phyloP scores from a whole-genome alignment of 2,888 invertebrate species.

The Eledone cirrhosa region DNA sequence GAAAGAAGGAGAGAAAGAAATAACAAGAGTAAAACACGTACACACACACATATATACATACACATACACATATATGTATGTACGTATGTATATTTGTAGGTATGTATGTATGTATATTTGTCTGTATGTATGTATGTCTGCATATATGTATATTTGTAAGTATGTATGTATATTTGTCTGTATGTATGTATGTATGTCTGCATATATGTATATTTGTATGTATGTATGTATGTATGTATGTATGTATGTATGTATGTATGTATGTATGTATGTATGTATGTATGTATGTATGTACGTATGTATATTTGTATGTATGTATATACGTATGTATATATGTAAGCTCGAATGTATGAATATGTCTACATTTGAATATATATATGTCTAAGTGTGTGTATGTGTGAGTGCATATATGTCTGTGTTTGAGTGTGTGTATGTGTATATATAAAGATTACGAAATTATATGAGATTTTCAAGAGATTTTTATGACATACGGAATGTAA shows the following conservation, averaged over 20 bases:
- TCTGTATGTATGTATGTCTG: neutral
- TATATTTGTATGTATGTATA: constrained; percentile 24
- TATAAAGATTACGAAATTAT: constrained; percentile 2
- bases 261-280: constrained; percentile 27
- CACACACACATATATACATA: neutral
- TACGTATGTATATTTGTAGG: neutral
- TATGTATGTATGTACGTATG: neutral
- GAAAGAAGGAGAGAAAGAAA: no score
- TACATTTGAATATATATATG: neutral
- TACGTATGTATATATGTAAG: constrained; percentile 12
- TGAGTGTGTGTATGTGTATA: constrained; percentile 17
- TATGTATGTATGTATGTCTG: neutral
- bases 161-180: neutral
- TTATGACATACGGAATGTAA: no score
- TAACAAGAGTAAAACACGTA: no score
- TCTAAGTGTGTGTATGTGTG: constrained; percentile 3
- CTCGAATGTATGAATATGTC: constrained; percentile 1
- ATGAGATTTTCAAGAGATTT: neutral
- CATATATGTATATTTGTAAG: neutral
- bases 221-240: constrained; percentile 1
- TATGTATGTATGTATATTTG: neutral
- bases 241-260: constrained; percentile 22
- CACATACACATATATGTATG: neutral
- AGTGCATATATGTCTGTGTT: neutral
- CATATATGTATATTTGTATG: neutral